A percentile compares a stretch with the other conserved stretches of the same genome.
These are phyloP conservation scores for Empidonax traillii DNA, from an alignment of 2,113 vertebrate species.

Conservation along the genomic window DNA sequence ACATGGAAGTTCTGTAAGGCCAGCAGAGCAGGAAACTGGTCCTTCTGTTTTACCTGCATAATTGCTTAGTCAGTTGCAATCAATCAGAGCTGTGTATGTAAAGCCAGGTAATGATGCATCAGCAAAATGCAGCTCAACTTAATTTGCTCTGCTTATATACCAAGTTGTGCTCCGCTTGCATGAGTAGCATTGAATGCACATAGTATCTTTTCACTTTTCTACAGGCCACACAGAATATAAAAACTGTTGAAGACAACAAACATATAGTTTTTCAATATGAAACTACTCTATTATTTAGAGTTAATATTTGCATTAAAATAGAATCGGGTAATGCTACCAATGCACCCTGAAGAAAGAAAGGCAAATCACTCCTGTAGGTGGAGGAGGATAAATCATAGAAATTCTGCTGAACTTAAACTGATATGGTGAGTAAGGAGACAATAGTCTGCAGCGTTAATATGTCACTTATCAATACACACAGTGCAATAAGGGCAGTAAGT, in stretches of 20 bases:
- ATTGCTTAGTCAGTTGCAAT: neutral
- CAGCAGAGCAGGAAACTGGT: neutral
- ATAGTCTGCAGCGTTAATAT: neutral
- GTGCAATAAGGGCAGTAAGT: neutral
- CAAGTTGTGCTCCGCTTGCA: neutral
- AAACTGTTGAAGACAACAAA: neutral
- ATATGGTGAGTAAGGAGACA: neutral
- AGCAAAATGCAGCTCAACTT: neutral
- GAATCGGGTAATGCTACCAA: neutral
- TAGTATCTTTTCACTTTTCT: neutral
- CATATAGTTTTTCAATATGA: neutral
- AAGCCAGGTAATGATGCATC: neutral
- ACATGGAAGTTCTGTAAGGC: neutral
- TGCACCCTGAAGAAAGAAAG: neutral
- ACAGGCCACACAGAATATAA: neutral
- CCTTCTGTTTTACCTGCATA: neutral
- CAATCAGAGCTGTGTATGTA: neutral
- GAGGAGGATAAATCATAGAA: neutral
- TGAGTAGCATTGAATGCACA: neutral
- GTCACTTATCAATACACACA: neutral
- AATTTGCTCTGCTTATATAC: neutral
- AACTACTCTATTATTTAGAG: neutral
- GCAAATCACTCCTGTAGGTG: neutral
- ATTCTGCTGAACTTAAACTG: neutral
- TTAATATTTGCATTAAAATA: neutral